A percentile compares a stretch with the other conserved stretches of the same genome.
These are phyloP conservation scores for Labroides dimidiatus DNA, from an alignment of 2,797 vertebrate genomes.

Conservation along the genomic window DNA sequence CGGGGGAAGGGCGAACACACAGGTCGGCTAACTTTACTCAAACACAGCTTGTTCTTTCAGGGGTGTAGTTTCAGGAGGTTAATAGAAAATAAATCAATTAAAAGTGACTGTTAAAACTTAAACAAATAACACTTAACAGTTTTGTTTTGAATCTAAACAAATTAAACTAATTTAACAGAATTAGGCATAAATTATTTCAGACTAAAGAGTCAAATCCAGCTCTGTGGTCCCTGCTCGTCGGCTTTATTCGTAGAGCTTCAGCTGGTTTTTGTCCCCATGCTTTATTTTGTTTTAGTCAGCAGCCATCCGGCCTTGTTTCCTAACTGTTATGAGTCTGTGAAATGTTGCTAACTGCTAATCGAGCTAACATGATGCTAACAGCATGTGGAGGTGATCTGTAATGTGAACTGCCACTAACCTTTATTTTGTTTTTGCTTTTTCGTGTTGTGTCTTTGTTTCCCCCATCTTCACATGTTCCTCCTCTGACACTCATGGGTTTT, in stretches of 20 bases:
- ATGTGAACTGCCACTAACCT: constrained; percentile 87
- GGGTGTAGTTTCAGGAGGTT: too few species aligned
- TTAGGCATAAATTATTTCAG: not conserved
- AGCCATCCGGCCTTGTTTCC: constrained; percentile 53
- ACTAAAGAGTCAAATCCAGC: not conserved
- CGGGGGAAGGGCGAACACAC: not conserved
- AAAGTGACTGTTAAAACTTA: too few species aligned
- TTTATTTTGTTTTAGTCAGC: constrained; percentile 11
- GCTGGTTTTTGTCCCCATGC: constrained; percentile 8
- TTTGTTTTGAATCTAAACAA: too few species aligned
- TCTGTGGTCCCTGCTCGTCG: not conserved
- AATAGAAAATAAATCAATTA: too few species aligned
- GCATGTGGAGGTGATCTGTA: constrained; percentile 74
- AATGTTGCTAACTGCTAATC: constrained; percentile 59
- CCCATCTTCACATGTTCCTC: constrained; percentile 16
- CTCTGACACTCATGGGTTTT: not conserved
- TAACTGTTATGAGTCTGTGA: constrained; percentile 46
- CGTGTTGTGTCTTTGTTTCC: constrained; percentile 57
- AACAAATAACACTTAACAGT: too few species aligned
- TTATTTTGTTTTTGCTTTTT: constrained; percentile 79
- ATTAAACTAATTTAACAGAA: not conserved
- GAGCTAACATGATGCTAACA: constrained; percentile 80
- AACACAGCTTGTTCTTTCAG: too few species aligned
- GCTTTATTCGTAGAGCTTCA: constrained; percentile 19
- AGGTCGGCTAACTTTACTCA: too few species aligned